A percentile compares a stretch with the other conserved stretches of the same genome.
Evolutionary conservation across 2,888 invertebrate species (phyloP).

Genomic region (Diplazon laetatorius): DNA sequence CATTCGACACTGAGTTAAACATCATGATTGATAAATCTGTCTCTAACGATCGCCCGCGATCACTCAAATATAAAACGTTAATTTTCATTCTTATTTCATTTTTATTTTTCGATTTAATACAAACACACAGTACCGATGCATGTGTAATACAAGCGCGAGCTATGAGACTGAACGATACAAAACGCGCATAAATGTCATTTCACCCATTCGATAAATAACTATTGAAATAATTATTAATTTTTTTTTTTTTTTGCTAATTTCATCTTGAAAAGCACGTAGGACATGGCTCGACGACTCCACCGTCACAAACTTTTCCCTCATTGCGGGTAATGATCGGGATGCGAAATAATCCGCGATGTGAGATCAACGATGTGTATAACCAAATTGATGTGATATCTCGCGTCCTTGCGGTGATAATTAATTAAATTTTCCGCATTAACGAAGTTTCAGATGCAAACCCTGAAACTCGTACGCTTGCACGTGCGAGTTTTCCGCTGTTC

Average conservation of each 20-base stretch:
- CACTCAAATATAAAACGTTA: conserved; percentile 36
- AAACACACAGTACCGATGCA: neutral
- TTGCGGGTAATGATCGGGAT: neutral
- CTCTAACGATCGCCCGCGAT: conserved; percentile 42
- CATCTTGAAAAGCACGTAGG: neutral
- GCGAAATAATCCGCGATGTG: conserved; percentile 7
- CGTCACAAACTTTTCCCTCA: neutral
- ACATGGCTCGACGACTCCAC: neutral
- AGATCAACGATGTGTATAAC: conserved; percentile 33
- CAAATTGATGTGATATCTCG: conserved; percentile 14
- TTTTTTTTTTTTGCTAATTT: neutral
- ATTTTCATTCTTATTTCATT: neutral
- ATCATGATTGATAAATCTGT: conserved; percentile 26
- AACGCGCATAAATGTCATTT: neutral
- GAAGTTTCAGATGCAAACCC: conserved; percentile 12
- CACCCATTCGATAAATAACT: conserved; percentile 8
- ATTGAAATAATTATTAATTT: neutral
- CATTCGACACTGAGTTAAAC: neutral
- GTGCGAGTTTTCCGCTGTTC: conserved; percentile 5
- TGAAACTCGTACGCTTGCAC: conserved; percentile 1
- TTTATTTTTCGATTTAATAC: neutral
- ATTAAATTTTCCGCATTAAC: conserved; percentile 42
- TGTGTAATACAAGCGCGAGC: conserved; percentile 4
- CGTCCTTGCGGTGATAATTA: conserved; percentile 24
- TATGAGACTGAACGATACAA: conserved; percentile 10